Evolutionary conservation across 1,140 invertebrate genomes (phyloP).

Genomic region (Branchinecta lynchi): DNA sequence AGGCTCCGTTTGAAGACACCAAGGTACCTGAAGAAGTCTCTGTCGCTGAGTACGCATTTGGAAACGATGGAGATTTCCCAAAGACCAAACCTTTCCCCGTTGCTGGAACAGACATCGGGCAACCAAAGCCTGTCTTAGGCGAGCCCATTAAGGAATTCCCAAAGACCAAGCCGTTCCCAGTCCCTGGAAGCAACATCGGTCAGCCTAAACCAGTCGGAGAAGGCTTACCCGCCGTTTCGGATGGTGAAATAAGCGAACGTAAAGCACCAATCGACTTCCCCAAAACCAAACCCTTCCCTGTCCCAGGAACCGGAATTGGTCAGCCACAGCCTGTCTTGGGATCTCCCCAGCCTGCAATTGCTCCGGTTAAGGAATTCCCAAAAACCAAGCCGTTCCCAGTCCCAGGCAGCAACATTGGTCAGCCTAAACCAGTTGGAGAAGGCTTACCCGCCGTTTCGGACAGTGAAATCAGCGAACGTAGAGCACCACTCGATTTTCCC

Average conservation of each 20-base stretch:
- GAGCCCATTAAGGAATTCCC: too few species aligned
- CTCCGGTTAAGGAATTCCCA: background rate
- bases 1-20: too few species aligned
- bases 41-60: too few species aligned
- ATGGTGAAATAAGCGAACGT: too few species aligned
- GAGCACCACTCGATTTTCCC: background rate
- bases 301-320: background rate
- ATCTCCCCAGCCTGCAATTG: background rate
- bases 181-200: background rate
- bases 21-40: too few species aligned
- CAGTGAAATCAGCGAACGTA: too few species aligned
- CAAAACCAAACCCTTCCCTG: background rate
- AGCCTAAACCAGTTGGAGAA: slow-evolving; percentile 3
- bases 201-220: background rate
- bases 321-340: background rate
- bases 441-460: background rate
- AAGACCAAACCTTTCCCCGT: background rate
- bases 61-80: background rate
- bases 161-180: background rate
- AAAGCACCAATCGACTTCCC: background rate
- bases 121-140: background rate
- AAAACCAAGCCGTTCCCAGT: slow-evolving; percentile 1
- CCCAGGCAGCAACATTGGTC: background rate
- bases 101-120: background rate
- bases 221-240: too few species aligned